These are phyloP conservation scores for Megalops atlanticus DNA, from an alignment of 2,113 vertebrate genomes.

Conservation along the genomic window DNA sequence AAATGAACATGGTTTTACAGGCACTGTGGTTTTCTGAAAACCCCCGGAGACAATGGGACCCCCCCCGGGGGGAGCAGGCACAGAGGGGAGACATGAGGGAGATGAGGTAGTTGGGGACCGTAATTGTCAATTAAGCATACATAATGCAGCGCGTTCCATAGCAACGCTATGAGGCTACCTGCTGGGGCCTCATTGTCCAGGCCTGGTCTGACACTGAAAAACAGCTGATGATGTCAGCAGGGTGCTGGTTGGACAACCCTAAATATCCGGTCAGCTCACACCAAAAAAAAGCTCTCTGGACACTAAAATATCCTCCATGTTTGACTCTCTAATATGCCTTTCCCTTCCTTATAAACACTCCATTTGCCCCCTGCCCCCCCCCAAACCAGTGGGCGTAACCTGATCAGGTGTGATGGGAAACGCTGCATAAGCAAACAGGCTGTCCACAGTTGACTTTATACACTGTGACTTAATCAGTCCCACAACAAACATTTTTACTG, in stretches of 20 bases:
- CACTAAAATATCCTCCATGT: constrained; percentile 36
- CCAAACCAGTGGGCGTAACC: constrained; percentile 59
- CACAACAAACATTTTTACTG: background rate
- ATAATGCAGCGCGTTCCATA: constrained; percentile 87
- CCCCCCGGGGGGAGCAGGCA: constrained; percentile 72
- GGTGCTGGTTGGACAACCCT: constrained; percentile 82
- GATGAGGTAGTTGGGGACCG: constrained; percentile 82
- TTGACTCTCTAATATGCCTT: constrained; percentile 30
- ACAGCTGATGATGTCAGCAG: constrained; percentile 95
- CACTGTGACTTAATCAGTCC: background rate
- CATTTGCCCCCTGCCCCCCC: constrained; percentile 10
- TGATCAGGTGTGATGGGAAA: constrained; percentile 68
- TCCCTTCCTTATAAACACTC: background rate
- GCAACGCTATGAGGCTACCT: constrained; percentile 83
- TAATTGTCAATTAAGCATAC: constrained; percentile 99
- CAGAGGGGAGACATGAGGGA: constrained; percentile 76
- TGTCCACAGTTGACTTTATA: background rate
- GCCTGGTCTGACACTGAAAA: constrained; percentile 82
- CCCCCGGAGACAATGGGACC: constrained; percentile 84
- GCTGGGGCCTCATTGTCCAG: constrained; percentile 86
- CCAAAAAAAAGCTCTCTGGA: constrained; percentile 56
- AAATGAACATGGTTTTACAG: constrained; percentile 87
- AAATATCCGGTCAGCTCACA: constrained; percentile 58
- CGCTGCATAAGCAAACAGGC: constrained; percentile 16
- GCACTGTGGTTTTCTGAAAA: constrained; percentile 87